Evolutionary conservation across 2,888 invertebrate species (phyloP).

Genomic region (Hipparchia sbordonii): DNA sequence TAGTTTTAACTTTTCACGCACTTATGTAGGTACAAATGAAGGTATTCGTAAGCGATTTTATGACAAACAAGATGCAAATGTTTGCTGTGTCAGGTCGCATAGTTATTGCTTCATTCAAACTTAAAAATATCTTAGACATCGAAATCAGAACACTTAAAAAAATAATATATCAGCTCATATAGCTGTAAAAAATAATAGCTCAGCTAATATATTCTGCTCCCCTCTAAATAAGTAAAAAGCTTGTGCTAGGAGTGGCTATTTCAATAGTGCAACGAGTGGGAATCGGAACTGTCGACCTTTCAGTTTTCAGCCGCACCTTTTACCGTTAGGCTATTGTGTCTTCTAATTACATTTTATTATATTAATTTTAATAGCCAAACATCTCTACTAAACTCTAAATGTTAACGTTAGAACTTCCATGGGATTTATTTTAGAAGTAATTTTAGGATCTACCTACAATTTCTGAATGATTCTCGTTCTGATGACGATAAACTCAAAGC

Average conservation of each 20-base stretch:
- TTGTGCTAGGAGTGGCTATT: too few species aligned
- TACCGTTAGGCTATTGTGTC: too few species aligned
- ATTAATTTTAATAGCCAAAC: background rate
- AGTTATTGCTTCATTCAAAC: conserved; percentile 52
- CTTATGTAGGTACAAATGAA: conserved; percentile 7
- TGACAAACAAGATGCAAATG: conserved; percentile 60
- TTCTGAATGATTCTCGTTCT: conserved; percentile 23
- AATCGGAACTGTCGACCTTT: too few species aligned
- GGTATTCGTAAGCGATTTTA: conserved; percentile 56
- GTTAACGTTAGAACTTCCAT: background rate
- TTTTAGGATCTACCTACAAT: background rate
- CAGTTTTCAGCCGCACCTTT: too few species aligned
- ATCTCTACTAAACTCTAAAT: background rate
- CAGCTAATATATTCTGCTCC: too few species aligned
- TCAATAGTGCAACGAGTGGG: background rate
- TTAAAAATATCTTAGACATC: conserved; percentile 43
- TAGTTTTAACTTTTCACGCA: background rate
- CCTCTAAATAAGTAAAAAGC: too few species aligned
- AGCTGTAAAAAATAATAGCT: too few species aligned
- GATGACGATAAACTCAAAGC: conserved; percentile 43
- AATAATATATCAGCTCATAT: too few species aligned
- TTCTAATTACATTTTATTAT: too few species aligned
- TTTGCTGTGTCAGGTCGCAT: conserved; percentile 45
- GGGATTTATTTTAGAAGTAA: background rate
- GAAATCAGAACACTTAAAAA: conserved; percentile 32